Evolutionary conservation across 1,140 invertebrate genomes (phyloP).

Genomic region (Brachionus manjavacas): DNA sequence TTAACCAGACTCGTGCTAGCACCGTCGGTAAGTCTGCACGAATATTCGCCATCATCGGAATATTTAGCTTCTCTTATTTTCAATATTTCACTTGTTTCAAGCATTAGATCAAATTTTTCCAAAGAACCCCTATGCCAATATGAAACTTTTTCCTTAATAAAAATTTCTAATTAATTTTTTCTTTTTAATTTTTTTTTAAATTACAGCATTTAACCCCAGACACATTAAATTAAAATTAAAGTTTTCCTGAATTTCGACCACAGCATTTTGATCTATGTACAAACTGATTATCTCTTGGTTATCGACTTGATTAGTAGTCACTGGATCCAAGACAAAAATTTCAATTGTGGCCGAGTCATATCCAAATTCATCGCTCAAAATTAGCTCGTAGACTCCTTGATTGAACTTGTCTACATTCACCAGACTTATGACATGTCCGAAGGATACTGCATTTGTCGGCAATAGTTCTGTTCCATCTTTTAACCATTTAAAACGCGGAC

Average conservation of each 20-base stretch:
- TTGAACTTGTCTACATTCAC: not conserved
- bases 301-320: not conserved
- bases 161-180: not conserved
- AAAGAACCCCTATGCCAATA: not conserved
- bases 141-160: not conserved
- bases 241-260: not conserved
- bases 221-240: slow-evolving; percentile 2
- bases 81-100: not conserved
- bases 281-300: not conserved
- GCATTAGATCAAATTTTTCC: not conserved
- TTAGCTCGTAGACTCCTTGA: not conserved
- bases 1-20: not conserved
- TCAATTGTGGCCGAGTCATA: not conserved
- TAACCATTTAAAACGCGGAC: not conserved
- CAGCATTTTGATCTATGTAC: not conserved
- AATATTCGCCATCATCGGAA: not conserved
- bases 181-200: not conserved
- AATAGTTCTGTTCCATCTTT: not conserved
- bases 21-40: not conserved
- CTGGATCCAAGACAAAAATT: not conserved
- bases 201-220: not conserved
- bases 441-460: not conserved
- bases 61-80: slow-evolving; percentile 21
- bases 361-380: slow-evolving; percentile 3
- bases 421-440: not conserved